Conservation (phyloP, 2,113 vertebrate species). For the Malurus melanocephalus region DNA sequence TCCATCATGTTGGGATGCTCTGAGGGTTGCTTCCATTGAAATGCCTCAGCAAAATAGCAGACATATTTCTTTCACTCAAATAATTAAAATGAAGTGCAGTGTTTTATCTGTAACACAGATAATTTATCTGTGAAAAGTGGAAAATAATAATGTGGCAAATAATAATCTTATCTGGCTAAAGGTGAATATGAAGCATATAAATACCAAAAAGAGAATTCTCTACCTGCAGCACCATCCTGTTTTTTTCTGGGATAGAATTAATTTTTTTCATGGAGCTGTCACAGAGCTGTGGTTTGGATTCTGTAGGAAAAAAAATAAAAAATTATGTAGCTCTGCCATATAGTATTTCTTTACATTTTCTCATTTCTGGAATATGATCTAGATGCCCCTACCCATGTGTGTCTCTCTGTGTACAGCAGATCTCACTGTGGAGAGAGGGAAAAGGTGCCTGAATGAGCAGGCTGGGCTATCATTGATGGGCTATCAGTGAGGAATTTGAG, state of each 20-base stretch:
- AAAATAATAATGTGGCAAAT: background rate
- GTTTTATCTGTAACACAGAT: background rate
- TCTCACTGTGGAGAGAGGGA: background rate
- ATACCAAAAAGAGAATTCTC: background rate
- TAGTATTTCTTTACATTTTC: background rate
- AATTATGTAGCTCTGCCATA: background rate
- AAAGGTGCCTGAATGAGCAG: background rate
- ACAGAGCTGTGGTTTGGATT: background rate
- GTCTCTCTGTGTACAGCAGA: background rate
- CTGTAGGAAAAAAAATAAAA: background rate
- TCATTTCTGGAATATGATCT: background rate
- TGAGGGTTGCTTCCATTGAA: background rate
- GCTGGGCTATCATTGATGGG: too few relatives aligned
- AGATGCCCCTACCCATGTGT: rapidly evolving
- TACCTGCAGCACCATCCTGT: background rate
- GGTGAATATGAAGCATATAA: background rate
- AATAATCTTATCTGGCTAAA: background rate
- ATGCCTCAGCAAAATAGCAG: background rate
- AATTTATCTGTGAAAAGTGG: background rate
- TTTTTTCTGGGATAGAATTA: background rate
- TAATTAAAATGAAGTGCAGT: background rate
- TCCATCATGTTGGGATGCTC: background rate
- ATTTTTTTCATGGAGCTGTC: background rate
- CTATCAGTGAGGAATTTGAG: background rate
- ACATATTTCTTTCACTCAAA: background rate